phyloP scores from a whole-genome alignment of 2,888 invertebrate genomes.

The Parapristionchus giblindavisi region DNA sequence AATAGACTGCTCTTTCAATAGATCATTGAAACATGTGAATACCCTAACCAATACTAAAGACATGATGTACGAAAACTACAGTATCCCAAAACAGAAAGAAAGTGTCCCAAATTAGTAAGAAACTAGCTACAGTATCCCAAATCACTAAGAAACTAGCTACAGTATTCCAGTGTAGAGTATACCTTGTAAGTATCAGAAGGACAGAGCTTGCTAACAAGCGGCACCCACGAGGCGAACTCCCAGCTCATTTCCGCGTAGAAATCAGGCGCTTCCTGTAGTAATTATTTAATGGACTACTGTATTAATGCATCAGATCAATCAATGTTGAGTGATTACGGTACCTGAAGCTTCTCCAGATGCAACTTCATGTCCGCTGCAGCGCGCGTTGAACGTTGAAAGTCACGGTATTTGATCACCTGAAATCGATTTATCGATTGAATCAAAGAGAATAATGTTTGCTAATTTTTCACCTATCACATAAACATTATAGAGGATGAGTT shows the following conservation, averaged over 20 bases:
- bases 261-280: slow-evolving; percentile 82
- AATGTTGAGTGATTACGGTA: no score
- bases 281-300: neutral
- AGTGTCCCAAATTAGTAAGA: no score
- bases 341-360: slow-evolving; percentile 84
- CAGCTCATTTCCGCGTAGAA: slow-evolving; percentile 99
- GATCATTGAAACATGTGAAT: no score
- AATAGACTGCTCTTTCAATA: no score
- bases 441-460: no score
- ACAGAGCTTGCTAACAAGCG: slow-evolving; percentile 92
- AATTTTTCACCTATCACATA: neutral
- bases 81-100: no score
- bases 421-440: neutral
- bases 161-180: neutral
- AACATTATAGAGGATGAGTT: neutral
- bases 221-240: slow-evolving; percentile 99
- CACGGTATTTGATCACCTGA: slow-evolving; percentile 82
- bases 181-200: slow-evolving; percentile 98
- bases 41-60: no score
- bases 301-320: neutral
- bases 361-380: slow-evolving; percentile 89
- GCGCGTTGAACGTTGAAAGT: slow-evolving; percentile 86
- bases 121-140: no score
- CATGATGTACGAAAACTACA: no score
- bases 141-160: no score